Evolutionary conservation across 2,113 vertebrate genomes (phyloP).

Genomic region (Prietella phreatophila): DNA sequence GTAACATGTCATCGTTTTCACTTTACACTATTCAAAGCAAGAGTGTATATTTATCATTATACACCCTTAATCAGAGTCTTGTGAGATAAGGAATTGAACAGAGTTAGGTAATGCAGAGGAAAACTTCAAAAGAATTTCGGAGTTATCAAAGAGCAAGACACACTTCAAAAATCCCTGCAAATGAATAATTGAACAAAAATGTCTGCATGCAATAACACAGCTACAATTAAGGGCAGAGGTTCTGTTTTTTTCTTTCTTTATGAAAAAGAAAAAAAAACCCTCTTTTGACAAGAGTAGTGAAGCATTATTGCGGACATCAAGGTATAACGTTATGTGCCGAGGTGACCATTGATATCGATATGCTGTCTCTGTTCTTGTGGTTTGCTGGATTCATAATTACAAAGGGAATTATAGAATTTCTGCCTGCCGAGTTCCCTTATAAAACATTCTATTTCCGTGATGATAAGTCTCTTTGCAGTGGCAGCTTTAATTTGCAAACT

Average conservation of each 20-base stretch:
- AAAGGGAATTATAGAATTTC: constrained; percentile 37
- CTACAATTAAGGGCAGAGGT: constrained; percentile 31
- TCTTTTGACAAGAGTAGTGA: constrained; percentile 21
- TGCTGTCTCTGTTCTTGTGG: neutral
- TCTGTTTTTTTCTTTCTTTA: constrained; percentile 32
- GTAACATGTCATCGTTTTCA: neutral
- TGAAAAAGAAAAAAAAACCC: too few species aligned
- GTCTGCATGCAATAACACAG: constrained; percentile 34
- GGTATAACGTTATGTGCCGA: neutral
- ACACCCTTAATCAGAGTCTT: neutral
- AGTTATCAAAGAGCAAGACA: constrained; percentile 21
- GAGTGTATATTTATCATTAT: constrained; percentile 20
- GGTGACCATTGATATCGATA: constrained; percentile 29
- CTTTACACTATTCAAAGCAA: neutral
- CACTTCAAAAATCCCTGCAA: constrained; percentile 24
- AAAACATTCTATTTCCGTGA: constrained; percentile 19
- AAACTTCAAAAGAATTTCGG: constrained; percentile 18
- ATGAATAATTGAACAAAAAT: constrained; percentile 49
- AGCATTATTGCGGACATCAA: neutral
- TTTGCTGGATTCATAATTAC: constrained; percentile 32
- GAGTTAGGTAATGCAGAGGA: neutral
- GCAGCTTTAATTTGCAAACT: constrained; percentile 42
- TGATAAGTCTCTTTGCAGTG: constrained; percentile 31
- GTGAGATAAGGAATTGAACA: neutral
- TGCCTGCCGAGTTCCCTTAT: constrained; percentile 18